A percentile compares a stretch with the other conserved stretches of the same genome.
phyloP scores from a whole-genome alignment of 2,113 vertebrate genomes.

The Casuarius casuarius region DNA sequence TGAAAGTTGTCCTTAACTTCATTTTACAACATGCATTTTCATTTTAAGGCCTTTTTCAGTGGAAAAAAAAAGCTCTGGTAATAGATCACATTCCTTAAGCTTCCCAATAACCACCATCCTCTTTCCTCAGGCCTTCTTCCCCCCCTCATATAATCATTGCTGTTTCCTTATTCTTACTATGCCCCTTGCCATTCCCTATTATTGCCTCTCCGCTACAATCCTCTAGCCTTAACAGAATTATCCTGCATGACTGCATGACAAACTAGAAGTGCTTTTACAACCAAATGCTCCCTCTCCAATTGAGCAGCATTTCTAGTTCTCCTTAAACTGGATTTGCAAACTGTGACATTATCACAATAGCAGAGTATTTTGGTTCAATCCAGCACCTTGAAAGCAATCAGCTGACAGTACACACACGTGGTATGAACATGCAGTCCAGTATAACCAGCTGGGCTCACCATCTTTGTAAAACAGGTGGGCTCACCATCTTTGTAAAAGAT shows the following conservation, averaged over 20 bases:
- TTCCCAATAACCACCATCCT: not conserved
- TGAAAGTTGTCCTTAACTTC: not conserved
- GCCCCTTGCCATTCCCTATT: not conserved
- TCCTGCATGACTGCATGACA: not conserved
- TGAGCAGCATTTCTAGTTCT: not conserved
- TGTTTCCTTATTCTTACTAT: not conserved
- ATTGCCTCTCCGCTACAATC: not conserved
- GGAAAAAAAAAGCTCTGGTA: not conserved
- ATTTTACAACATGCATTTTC: not conserved
- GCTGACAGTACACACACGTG: not conserved
- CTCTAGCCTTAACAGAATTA: not conserved
- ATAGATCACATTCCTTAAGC: not conserved
- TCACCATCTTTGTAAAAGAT: not conserved
- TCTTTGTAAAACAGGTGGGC: not conserved
- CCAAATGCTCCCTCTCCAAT: not conserved
- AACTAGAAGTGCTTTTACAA: not conserved
- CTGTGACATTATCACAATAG: not conserved
- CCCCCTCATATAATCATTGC: rapidly evolving
- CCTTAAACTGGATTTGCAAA: conserved; percentile 5
- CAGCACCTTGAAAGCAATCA: not conserved
- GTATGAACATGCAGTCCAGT: not conserved
- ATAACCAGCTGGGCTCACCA: not conserved
- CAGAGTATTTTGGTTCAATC: not conserved
- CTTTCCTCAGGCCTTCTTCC: not conserved
- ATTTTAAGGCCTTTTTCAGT: not conserved